Evolutionary conservation across 2,797 vertebrate genomes (phyloP), one percentile per base, ranked within the genome.

Genomic region (Parambassis ranga): DNA sequence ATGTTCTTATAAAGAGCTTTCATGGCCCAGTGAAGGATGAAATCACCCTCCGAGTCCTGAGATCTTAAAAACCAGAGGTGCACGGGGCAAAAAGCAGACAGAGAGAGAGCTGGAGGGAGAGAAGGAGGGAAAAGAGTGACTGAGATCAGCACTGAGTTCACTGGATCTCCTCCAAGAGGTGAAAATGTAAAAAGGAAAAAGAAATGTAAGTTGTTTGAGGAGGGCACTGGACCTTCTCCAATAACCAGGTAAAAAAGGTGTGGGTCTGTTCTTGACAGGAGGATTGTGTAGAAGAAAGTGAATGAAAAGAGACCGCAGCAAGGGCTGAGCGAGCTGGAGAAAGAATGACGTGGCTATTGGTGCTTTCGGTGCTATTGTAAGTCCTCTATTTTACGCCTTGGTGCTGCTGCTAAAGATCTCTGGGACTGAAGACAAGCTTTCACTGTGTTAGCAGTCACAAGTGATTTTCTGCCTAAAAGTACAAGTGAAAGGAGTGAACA

Each of bases 21-120:
- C 86, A 87, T 90, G 91, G 89, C 84, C 83, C 91, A 92, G 73
- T 89, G 90, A 90, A 92, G 88, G 75, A 90, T 92, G 90, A 93
- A 92, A 93, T 93, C 91, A 90, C 86, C 78, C 85, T 79, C 66
- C 6, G 53, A 79, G 69, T 77, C 43, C 65, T 1, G 28, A 71
- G 81, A 86, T 89, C 78, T 75, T 82, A 65, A 82, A 79, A 73
- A 74, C 55, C 65, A 15, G 41, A 71, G 71, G 77, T 75, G 65
- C 58, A 35, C 27, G 0, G 10, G 53, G 62, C 58, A 70, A 39
- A n/a, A n/a, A n/a, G n/a, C n/a, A 76, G 53, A 61, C 31, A 70
- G 49, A 19, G 4, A 48, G 31, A 49, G 13, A 11, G 39, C 46
- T 38, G 24, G 52, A 47, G 36, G 10, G 11, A 10, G 65, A 0